These are phyloP conservation scores for Tautogolabrus adspersus DNA, from an alignment of 2,113 vertebrate genomes.

Conservation along the genomic window DNA sequence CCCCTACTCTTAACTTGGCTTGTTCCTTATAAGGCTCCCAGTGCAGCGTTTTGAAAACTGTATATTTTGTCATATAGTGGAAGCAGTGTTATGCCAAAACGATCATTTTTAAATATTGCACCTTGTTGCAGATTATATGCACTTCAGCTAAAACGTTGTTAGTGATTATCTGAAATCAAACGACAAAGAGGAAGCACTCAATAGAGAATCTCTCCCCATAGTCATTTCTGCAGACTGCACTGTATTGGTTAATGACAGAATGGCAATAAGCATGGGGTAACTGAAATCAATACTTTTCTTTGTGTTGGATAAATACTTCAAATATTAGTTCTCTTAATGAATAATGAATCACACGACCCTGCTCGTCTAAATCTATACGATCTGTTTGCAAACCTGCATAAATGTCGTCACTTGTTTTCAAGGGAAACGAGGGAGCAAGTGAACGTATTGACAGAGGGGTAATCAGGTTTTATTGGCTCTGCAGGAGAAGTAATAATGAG, in stretches of 20 bases:
- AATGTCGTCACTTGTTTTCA: neutral
- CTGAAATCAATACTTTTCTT: neutral
- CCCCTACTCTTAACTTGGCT: no score
- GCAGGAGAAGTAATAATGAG: neutral
- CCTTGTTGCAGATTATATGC: neutral
- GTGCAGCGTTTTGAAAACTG: no score
- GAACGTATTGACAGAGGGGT: neutral
- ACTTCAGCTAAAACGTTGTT: neutral
- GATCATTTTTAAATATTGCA: neutral
- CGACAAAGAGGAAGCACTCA: neutral
- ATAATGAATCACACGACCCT: neutral
- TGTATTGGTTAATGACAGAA: neutral
- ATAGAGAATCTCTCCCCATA: neutral
- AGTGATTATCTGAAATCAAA: slow-evolving; percentile 19
- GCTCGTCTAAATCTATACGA: neutral
- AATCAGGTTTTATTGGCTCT: neutral
- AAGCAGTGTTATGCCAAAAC: neutral
- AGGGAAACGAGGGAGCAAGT: neutral
- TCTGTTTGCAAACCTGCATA: neutral
- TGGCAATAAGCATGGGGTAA: neutral
- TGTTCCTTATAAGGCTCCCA: no score
- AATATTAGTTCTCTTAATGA: neutral
- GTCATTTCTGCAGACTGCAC: neutral
- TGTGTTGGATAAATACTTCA: neutral
- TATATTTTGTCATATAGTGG: no score